Evolutionary conservation across 2,888 invertebrate species (phyloP), one percentile per base, ranked within the genome.

Genomic region (Blastobasis lacticolella): DNA sequence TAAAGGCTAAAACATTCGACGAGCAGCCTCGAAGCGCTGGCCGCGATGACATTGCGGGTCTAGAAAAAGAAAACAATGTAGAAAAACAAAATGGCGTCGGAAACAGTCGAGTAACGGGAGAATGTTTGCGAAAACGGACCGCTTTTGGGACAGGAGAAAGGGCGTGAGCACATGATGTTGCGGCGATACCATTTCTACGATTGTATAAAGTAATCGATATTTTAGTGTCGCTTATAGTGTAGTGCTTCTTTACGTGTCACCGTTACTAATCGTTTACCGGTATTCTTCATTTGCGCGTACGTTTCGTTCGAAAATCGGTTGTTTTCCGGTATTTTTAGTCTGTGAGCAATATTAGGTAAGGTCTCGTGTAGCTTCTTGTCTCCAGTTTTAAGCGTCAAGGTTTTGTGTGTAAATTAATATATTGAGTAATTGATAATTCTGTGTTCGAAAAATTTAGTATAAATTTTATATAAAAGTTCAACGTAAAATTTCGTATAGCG

Each of bases 91-190:
- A 52, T 46, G 52, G 57, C 59, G 56, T 56, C 59, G 53, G 52
- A 58, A 54, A 37, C 51, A 50, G 43, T 52, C 50, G 52, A 63
- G 40, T n/a, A 51, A 53, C 49, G 44, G 38, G 57, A 76, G 73
- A 70, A 86, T 86, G 86, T 81, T 81, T 63, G 75, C 79, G 41
- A 78, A 77, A 68, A 76, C 75, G 59, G 78, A 82, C 54, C 73
- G 81, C 43, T 80, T 82, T 67, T 85, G 83, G 81, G 84, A 86
- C 67, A 71, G 86, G 59, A 77, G 85, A 71, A 85, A 84, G 84
- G 59, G 64, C 54, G 69, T 62, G 56, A 53, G 55, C 59, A 55
- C 75, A 66, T 82, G 82, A 85, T 87, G 87, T 85, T 82, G 71
- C 57, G 69, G 53, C 66, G 64, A 54, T 56, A 69, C 57, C 67